Conservation (phyloP, 2,888 invertebrate genomes). For the Plagodis dolabraria region DNA sequence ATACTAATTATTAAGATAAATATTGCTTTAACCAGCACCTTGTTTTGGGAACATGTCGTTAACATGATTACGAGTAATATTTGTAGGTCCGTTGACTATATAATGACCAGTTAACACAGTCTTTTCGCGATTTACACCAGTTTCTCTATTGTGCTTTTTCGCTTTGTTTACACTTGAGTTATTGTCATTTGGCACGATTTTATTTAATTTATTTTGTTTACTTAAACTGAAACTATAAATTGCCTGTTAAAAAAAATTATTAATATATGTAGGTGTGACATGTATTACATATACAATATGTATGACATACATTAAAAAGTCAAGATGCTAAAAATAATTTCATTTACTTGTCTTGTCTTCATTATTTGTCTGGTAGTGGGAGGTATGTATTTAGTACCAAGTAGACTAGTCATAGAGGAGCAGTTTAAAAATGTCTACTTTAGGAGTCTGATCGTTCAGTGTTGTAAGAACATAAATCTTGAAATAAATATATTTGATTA, state of each 20-base stretch:
- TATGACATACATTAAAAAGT: too few relatives aligned
- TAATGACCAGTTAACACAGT: conserved; percentile 51
- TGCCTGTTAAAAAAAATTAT: not conserved
- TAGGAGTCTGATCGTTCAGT: too few relatives aligned
- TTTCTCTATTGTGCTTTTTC: conserved; percentile 44
- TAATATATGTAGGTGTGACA: too few relatives aligned
- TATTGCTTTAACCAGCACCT: conserved; percentile 75
- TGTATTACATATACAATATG: too few relatives aligned
- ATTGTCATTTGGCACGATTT: conserved; percentile 35
- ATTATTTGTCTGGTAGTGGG: too few relatives aligned
- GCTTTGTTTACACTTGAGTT: conserved; percentile 33
- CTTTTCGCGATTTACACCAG: conserved; percentile 49
- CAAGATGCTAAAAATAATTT: too few relatives aligned
- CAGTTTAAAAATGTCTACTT: too few relatives aligned
- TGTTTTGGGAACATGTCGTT: conserved; percentile 71
- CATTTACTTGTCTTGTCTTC: too few relatives aligned
- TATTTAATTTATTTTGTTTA: conserved; percentile 27
- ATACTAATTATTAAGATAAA: conserved; percentile 84
- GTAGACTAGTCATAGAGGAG: too few relatives aligned
- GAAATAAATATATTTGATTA: too few relatives aligned
- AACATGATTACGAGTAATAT: conserved; percentile 61
- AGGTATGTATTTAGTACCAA: too few relatives aligned
- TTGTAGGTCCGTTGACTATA: conserved; percentile 55
- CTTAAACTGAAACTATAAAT: conserved; percentile 4
- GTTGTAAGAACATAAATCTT: too few relatives aligned